phyloP scores from a whole-genome alignment of 2,888 invertebrate genomes.

The Cheilosia scutellata region DNA sequence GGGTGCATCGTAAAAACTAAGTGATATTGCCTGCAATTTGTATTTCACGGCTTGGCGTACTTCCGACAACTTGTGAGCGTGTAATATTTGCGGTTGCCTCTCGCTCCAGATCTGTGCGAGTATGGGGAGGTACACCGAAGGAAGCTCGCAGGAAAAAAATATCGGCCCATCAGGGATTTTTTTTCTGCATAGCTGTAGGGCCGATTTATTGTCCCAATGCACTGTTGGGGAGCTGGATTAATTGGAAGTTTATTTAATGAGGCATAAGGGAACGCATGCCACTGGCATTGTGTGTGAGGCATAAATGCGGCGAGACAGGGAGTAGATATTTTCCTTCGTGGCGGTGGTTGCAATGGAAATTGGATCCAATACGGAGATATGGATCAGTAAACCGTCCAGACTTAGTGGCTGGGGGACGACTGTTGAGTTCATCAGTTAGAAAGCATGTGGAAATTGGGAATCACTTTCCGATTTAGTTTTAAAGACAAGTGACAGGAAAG shows the following conservation, averaged over 20 bases:
- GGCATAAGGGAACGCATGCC: constrained; percentile 37
- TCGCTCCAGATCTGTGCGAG: neutral
- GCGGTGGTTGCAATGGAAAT: too few relatives aligned
- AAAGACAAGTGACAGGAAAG: too few relatives aligned
- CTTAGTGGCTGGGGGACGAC: too few relatives aligned
- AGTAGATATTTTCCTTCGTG: too few relatives aligned
- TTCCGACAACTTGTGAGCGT: constrained; percentile 74
- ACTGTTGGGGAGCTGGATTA: constrained; percentile 64
- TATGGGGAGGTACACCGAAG: neutral
- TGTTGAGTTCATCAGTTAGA: too few relatives aligned
- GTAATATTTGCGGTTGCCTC: constrained; percentile 68
- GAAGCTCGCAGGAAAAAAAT: constrained; percentile 19
- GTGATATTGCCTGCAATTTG: constrained; percentile 76
- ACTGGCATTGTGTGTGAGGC: neutral
- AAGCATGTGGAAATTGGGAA: too few relatives aligned
- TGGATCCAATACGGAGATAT: too few relatives aligned
- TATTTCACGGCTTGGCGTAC: constrained; percentile 76
- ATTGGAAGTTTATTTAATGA: constrained; percentile 70
- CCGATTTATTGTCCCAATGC: constrained; percentile 41
- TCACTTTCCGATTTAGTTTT: too few relatives aligned
- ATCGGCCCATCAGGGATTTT: constrained; percentile 18
- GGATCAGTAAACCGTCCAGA: too few relatives aligned
- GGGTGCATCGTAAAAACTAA: constrained; percentile 76
- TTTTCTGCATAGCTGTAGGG: constrained; percentile 28
- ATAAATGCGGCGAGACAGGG: too few relatives aligned